phyloP scores from a whole-genome alignment of 92 coral and sea anemone genomes.

The Paragorgia papillata region DNA sequence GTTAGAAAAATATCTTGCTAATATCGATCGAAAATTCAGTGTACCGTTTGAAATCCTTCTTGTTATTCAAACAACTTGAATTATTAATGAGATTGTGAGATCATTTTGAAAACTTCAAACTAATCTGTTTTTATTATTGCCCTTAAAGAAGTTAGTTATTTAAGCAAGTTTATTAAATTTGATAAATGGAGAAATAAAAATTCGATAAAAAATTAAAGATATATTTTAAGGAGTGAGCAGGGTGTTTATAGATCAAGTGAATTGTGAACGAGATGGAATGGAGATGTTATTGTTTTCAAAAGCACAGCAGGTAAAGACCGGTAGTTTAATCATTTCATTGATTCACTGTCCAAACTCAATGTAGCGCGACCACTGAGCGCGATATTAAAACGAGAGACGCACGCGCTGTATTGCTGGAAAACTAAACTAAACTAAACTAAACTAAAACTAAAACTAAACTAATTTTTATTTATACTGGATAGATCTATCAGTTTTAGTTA shows the following conservation, averaged over 20 bases:
- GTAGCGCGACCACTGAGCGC: background rate
- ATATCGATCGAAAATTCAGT: background rate
- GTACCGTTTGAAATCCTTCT: background rate
- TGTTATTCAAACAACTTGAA: conserved; percentile 9
- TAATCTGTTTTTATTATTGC: background rate
- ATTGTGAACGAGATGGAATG: background rate
- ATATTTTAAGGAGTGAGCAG: no score
- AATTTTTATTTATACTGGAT: no score
- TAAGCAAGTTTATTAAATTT: no score
- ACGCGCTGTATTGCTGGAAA: no score
- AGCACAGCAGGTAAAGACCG: conserved; percentile 30
- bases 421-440: no score
- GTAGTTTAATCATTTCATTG: conserved; percentile 19
- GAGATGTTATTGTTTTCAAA: background rate
- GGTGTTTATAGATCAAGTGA: no score
- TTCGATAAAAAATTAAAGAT: no score
- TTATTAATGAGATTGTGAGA: conserved; percentile 24
- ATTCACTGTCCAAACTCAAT: background rate
- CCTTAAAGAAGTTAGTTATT: background rate
- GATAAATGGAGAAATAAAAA: no score
- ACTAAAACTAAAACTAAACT: no score
- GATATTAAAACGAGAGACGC: no score
- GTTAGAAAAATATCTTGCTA: background rate
- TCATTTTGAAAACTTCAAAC: no score
- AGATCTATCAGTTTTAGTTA: no score